Base-by-base conservation (phyloP, 37 sponge, comb jelly and placozoan genomes). In the Crambe crambe region DNA sequence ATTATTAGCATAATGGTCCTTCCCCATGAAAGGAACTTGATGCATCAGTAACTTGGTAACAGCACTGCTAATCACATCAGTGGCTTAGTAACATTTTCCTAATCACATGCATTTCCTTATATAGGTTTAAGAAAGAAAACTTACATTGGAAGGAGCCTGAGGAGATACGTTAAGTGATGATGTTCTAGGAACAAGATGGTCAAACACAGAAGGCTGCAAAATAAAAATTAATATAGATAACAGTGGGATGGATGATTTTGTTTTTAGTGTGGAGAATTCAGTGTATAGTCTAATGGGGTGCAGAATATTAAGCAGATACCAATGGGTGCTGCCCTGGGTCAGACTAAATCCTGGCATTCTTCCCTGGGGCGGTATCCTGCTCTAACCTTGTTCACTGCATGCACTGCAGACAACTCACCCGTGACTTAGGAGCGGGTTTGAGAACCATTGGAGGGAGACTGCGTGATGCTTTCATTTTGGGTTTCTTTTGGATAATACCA, bases 381-480 rank as follows among this genome's bases (percentile, higher is more conserved):
- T n/a, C n/a, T n/a, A n/a, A n/a, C n/a, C n/a, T n/a, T n/a, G n/a
- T n/a, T n/a, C n/a, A n/a, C n/a, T n/a, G n/a, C n/a, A n/a, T n/a
- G n/a, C n/a, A n/a, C n/a, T n/a, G 6, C 51, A 47, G 12, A 6
- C 6, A 47, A 47, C 85, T 71, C 37, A 90, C 90, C 47, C 90
- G 73, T 37, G 67, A 38, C 58, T 88, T 96, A 0, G 78, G 79
- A 30, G 89, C 78, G 23, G 88, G 88, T 77, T 91, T 93, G 47
- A 96, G 80, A 15, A 91, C 94, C 35, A 96, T 74, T n/a, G 94
- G 86, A 20, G 97, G 97, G 17, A 93, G 81, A 56, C 91, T 90
- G 22, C 97, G 76, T n/a, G 88, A 90, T 23, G 74, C 80, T 31
- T 73, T 68, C 60, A 83, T 61, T 41, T 61, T 74, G 20, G 84